phyloP scores from a whole-genome alignment of 2,888 invertebrate genomes.

The Timema podura region DNA sequence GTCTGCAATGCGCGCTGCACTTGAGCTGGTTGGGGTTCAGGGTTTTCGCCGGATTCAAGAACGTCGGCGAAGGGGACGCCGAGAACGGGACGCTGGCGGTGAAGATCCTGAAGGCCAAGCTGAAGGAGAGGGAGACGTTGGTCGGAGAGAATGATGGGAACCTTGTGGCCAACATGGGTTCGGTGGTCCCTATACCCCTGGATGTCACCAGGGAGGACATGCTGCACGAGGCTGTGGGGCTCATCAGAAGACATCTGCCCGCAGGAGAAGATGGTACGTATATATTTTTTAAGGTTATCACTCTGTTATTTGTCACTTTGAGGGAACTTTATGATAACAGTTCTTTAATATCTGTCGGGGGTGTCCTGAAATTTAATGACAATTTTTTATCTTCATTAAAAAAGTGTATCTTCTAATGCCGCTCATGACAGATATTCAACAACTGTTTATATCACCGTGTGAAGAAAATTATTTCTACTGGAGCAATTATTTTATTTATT shows the following conservation, averaged over 20 bases:
- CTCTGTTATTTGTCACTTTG: too few relatives aligned
- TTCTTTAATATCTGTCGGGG: too few relatives aligned
- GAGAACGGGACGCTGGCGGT: slow-evolving; percentile 29
- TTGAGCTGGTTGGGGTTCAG: slow-evolving; percentile 55
- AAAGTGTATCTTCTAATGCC: too few relatives aligned
- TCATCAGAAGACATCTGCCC: slow-evolving; percentile 73
- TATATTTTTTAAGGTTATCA: too few relatives aligned
- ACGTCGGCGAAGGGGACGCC: slow-evolving; percentile 19
- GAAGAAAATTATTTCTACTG: too few relatives aligned
- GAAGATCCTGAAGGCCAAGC: slow-evolving; percentile 40
- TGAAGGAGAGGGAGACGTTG: slow-evolving; percentile 23
- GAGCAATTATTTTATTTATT: too few relatives aligned
- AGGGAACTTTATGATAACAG: too few relatives aligned
- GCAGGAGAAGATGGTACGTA: slow-evolving; percentile 73
- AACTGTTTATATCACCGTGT: too few relatives aligned
- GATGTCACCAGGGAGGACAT: slow-evolving; percentile 79
- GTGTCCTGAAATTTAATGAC: too few relatives aligned
- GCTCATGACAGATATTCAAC: too few relatives aligned
- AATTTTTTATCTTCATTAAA: too few relatives aligned
- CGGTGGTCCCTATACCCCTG: slow-evolving; percentile 66
- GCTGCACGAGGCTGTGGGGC: slow-evolving; percentile 72
- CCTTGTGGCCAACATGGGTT: slow-evolving; percentile 36
- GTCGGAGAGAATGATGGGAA: slow-evolving; percentile 32
- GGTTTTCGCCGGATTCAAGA: slow-evolving; percentile 66
- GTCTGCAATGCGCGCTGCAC: slow-evolving; percentile 59